These are phyloP conservation scores for Solen grandis DNA, from an alignment of 1,140 invertebrate genomes.

Conservation along the genomic window DNA sequence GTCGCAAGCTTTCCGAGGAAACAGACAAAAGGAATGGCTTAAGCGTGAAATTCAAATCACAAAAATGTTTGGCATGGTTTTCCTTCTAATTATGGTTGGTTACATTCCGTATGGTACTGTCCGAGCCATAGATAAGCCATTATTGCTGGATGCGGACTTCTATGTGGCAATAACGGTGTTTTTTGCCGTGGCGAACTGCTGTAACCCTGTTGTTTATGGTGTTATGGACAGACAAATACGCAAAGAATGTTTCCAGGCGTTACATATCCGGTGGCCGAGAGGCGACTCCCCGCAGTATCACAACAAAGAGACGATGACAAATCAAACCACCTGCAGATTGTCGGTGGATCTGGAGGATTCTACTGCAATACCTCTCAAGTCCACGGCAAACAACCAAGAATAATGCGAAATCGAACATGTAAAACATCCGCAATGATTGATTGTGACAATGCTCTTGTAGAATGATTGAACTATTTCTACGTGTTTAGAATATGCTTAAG, in stretches of 20 bases:
- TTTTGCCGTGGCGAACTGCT: constrained; percentile 78
- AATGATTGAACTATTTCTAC: too few relatives aligned
- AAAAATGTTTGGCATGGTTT: constrained; percentile 81
- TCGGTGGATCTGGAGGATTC: constrained; percentile 28
- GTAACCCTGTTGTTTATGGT: constrained; percentile 79
- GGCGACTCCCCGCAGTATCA: constrained; percentile 44
- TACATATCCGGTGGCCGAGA: constrained; percentile 45
- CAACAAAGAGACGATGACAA: constrained; percentile 50
- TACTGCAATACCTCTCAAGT: not conserved
- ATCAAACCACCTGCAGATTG: constrained; percentile 28
- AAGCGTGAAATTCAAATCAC: constrained; percentile 80
- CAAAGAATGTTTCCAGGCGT: constrained; percentile 71
- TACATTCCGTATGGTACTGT: constrained; percentile 80
- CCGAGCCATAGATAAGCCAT: constrained; percentile 75
- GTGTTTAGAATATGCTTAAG: too few relatives aligned
- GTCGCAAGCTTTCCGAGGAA: constrained; percentile 69
- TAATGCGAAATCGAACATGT: too few relatives aligned
- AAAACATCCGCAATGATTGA: too few relatives aligned
- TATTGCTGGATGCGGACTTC: constrained; percentile 75
- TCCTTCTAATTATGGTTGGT: constrained; percentile 78
- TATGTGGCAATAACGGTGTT: constrained; percentile 79
- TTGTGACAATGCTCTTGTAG: too few relatives aligned
- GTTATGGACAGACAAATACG: constrained; percentile 79
- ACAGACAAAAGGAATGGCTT: constrained; percentile 73
- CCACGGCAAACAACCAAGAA: too few relatives aligned